A percentile compares a stretch with the other conserved stretches of the same genome.
Evolutionary conservation across 2,113 vertebrate genomes (phyloP).

Genomic region (Passer montanus): DNA sequence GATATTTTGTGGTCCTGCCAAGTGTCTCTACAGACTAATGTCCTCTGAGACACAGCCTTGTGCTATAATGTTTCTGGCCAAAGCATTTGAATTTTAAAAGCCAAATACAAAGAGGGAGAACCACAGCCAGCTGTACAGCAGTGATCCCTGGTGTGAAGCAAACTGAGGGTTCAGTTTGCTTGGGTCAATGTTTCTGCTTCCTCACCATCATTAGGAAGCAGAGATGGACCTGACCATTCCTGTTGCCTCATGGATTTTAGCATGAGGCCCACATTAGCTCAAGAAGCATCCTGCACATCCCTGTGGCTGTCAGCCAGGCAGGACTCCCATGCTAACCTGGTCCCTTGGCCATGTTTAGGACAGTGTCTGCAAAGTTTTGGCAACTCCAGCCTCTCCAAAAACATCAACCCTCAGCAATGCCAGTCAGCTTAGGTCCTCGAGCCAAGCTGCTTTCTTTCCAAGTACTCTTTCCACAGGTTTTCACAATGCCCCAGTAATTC

Average conservation of each 20-base stretch:
- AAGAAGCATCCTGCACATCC: neutral
- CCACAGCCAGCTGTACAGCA: neutral
- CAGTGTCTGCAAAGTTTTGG: neutral
- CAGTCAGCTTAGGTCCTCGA: neutral
- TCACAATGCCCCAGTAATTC: neutral
- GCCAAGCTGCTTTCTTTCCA: neutral
- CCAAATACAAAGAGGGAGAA: neutral
- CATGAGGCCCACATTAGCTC: neutral
- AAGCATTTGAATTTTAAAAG: conserved; percentile 12
- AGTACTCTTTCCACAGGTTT: neutral
- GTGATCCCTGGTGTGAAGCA: neutral
- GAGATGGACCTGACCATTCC: accelerated
- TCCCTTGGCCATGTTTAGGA: accelerated
- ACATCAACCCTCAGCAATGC: accelerated
- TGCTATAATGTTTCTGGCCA: neutral
- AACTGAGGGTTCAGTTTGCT: neutral
- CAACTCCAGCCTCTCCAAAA: neutral
- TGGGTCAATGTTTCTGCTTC: neutral
- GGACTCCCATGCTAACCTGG: neutral
- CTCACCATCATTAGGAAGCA: neutral
- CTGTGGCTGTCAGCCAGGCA: accelerated
- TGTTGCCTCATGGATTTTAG: neutral
- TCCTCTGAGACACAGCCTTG: neutral
- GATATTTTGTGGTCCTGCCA: neutral
- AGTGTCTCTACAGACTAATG: neutral